Percentiles rank a stretch among this genome's conserved stretches.
These are phyloP conservation scores for Trichomycterus rosablanca DNA, from an alignment of 2,113 vertebrate genomes.

Conservation along the genomic window DNA sequence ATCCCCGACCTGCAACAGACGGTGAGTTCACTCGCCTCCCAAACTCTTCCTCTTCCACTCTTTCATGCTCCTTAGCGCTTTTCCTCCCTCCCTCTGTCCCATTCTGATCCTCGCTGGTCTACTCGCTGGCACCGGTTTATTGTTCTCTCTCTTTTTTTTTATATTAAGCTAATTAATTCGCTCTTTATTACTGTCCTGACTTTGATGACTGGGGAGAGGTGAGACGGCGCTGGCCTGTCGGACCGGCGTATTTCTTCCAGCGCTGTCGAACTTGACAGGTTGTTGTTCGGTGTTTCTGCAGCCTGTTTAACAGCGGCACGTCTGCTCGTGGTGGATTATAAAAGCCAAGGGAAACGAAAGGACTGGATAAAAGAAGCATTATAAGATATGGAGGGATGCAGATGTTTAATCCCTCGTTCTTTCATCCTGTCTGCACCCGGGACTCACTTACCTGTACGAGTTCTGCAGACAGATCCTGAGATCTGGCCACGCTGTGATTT, in stretches of 20 bases:
- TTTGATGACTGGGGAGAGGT: conserved; percentile 23
- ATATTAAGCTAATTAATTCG: neutral
- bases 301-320: conserved; percentile 23
- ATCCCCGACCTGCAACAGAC: conserved; percentile 48
- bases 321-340: conserved; percentile 22
- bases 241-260: conserved; percentile 4
- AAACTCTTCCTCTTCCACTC: conserved; percentile 18
- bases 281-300: conserved; percentile 17
- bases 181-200: conserved; percentile 35
- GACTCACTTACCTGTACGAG: conserved; percentile 33
- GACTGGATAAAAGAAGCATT: conserved; percentile 4
- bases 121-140: neutral
- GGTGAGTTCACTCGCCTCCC: conserved; percentile 32
- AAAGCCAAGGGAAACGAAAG: neutral
- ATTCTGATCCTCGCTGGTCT: neutral
- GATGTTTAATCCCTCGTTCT: neutral
- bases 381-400: neutral
- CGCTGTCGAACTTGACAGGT: conserved; percentile 36
- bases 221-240: neutral
- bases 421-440: conserved; percentile 16
- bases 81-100: neutral
- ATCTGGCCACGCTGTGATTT: neutral
- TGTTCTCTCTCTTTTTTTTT: neutral
- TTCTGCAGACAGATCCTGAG: conserved; percentile 21
- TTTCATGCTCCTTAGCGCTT: neutral